These are phyloP conservation scores for Omphaloscelis lunosa DNA, from an alignment of 2,888 invertebrate species.

Conservation along the genomic window DNA sequence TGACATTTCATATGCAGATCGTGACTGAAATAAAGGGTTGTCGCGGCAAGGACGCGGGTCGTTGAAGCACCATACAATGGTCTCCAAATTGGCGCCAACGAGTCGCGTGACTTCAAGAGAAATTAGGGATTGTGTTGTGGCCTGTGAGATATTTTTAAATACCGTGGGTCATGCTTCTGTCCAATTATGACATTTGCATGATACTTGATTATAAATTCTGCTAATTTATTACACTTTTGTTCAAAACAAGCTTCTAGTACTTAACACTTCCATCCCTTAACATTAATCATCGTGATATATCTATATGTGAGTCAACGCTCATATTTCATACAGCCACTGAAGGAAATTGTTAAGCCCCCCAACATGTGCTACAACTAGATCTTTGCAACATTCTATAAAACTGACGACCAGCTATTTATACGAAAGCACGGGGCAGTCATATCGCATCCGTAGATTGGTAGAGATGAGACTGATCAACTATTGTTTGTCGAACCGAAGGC, in stretches of 20 bases:
- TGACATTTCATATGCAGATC: conserved; percentile 24
- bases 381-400: background rate
- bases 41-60: background rate
- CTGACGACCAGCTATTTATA: background rate
- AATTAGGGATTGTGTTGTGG: conserved; percentile 8
- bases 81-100: conserved; percentile 20
- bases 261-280: background rate
- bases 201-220: conserved; percentile 5
- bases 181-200: conserved; percentile 26
- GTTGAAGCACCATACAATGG: conserved; percentile 20
- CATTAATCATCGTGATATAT: background rate
- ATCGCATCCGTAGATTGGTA: background rate
- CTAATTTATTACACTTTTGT: conserved; percentile 8
- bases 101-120: conserved; percentile 12
- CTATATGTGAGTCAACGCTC: background rate
- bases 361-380: background rate
- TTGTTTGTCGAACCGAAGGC: background rate
- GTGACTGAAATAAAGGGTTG: conserved; percentile 21
- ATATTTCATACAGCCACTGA: background rate
- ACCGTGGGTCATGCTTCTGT: background rate
- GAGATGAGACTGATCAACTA: background rate
- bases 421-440: background rate
- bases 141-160: conserved; percentile 19
- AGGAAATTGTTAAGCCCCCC: background rate
- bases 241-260: background rate